Evolutionary conservation across 2,113 vertebrate species (phyloP).

Genomic region (Grantiella picta): DNA sequence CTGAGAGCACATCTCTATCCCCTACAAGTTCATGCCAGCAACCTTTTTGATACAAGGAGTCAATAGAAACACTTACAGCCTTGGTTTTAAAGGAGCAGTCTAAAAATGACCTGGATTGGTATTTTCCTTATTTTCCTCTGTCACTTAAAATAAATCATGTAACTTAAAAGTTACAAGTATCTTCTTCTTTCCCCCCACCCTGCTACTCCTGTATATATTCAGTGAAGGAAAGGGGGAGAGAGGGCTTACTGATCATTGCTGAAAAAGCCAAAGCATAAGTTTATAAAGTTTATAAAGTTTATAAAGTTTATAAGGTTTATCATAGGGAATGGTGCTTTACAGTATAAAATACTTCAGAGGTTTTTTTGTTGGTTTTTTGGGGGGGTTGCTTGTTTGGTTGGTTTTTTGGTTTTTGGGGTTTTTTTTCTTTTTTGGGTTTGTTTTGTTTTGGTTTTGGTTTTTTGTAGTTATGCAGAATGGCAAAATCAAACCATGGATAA

Average conservation of each 20-base stretch:
- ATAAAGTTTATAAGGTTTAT: background rate
- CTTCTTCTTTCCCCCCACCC: background rate
- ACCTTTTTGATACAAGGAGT: background rate
- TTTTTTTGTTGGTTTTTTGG: background rate
- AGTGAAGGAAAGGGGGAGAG: background rate
- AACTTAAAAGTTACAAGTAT: background rate
- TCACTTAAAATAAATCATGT: background rate
- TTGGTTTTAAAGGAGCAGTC: background rate
- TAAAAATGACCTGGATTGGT: background rate
- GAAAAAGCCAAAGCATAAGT: background rate
- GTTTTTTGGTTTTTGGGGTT: background rate
- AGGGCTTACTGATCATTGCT: background rate
- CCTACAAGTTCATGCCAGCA: background rate
- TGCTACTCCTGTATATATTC: background rate
- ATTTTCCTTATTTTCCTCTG: background rate
- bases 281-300: too few species aligned
- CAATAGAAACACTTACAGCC: background rate
- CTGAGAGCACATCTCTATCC: background rate
- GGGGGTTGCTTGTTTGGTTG: background rate
- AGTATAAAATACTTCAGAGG: background rate
- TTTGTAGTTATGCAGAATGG: background rate
- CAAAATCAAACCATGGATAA: background rate
- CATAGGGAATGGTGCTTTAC: background rate
- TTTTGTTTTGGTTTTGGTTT: too few species aligned
- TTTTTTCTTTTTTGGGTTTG: background rate